Percentiles rank a stretch among this genome's conserved stretches.
Evolutionary conservation across 2,113 vertebrate genomes (phyloP).

Genomic region (Lethenteron camtschaticum): DNA sequence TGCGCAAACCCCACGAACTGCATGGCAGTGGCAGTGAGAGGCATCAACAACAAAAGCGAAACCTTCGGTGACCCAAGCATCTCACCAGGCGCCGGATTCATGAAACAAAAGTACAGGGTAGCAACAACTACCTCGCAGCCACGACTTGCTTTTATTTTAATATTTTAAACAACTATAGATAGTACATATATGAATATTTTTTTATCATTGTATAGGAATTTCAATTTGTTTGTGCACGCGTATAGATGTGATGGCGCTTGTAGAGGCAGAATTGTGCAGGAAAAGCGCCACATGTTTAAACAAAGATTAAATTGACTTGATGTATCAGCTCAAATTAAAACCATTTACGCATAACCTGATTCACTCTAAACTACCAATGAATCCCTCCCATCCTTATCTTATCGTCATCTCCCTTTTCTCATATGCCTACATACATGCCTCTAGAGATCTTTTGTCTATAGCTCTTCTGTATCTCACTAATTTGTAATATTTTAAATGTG

Average conservation of each 20-base stretch:
- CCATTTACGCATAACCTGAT: neutral
- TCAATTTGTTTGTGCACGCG: neutral
- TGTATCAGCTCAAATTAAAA: neutral
- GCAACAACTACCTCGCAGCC: neutral
- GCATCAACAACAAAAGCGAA: neutral
- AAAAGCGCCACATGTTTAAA: neutral
- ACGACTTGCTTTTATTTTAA: neutral
- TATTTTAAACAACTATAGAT: neutral
- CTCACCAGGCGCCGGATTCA: neutral
- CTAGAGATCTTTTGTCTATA: neutral
- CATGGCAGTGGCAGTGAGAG: neutral
- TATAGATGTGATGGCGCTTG: neutral
- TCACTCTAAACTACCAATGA: neutral
- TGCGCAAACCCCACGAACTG: no score
- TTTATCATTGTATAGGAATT: neutral
- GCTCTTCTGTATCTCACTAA: no score
- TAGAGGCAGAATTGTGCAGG: neutral
- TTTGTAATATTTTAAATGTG: no score
- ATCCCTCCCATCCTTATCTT: neutral
- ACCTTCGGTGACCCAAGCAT: neutral
- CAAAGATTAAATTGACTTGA: neutral
- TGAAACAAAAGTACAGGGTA: neutral
- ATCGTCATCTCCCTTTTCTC: neutral
- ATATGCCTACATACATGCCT: neutral
- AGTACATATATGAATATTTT: neutral